Conservation (phyloP, 2,113 vertebrate species). For the Cisticola juncidis region DNA sequence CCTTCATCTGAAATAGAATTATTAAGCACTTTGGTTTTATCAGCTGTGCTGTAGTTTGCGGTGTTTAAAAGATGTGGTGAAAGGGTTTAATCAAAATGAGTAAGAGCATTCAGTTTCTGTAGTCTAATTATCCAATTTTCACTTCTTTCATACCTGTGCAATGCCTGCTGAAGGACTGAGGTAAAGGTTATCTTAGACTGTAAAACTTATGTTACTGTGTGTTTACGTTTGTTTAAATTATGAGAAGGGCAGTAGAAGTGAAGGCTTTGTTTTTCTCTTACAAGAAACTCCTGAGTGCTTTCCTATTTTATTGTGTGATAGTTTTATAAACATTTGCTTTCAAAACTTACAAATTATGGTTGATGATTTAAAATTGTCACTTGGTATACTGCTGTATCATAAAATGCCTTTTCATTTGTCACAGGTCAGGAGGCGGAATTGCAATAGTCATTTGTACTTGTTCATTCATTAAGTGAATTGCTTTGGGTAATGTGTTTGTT, state of each 20-base stretch:
- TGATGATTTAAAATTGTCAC: not conserved
- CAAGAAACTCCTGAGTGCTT: not conserved
- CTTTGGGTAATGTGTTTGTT: not conserved
- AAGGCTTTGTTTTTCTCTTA: not conserved
- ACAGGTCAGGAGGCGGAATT: not conserved
- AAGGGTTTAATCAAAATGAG: constrained; percentile 2
- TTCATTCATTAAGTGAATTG: not conserved
- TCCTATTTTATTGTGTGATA: not conserved
- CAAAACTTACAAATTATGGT: not conserved
- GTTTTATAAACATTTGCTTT: not conserved
- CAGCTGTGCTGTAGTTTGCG: not conserved
- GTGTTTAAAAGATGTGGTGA: not conserved
- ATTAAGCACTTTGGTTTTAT: constrained; percentile 11
- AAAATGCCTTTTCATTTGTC: not conserved
- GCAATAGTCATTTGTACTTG: not conserved
- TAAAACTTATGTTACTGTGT: not conserved
- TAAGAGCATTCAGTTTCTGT: not conserved
- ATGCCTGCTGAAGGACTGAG: not conserved
- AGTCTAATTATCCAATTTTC: not conserved
- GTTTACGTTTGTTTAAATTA: not conserved
- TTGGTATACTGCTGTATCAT: not conserved
- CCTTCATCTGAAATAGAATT: constrained; percentile 25
- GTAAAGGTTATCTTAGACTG: not conserved
- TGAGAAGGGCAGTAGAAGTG: not conserved
- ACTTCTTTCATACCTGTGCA: not conserved